These are phyloP conservation scores for Coelopa frigida DNA, from an alignment of 1,140 invertebrate genomes.

Conservation along the genomic window DNA sequence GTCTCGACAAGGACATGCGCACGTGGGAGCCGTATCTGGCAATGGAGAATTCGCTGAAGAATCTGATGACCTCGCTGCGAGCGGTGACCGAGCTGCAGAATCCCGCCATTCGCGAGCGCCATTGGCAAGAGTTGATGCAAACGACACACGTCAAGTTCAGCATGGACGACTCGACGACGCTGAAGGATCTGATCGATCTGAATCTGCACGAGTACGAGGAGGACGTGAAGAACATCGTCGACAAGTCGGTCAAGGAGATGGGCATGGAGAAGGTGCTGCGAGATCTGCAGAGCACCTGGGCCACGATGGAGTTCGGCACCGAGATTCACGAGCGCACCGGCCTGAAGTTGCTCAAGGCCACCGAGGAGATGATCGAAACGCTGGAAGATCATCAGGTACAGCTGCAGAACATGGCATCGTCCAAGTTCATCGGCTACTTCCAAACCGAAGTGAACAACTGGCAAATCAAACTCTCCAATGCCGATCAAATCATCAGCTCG, in stretches of 20 bases:
- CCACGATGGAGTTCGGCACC: conserved; percentile 73
- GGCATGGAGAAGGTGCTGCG: conserved; percentile 78
- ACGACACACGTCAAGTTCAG: conserved; percentile 76
- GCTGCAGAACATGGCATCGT: conserved; percentile 87
- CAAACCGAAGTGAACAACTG: conserved; percentile 77
- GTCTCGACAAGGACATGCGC: conserved; percentile 81
- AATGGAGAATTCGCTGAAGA: conserved; percentile 70
- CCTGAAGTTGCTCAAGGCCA: conserved; percentile 66
- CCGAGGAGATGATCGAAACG: conserved; percentile 82
- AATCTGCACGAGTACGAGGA: conserved; percentile 89
- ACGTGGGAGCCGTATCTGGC: conserved; percentile 60
- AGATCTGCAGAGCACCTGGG: conserved; percentile 79
- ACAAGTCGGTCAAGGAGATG: conserved; percentile 92
- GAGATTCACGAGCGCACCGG: conserved; percentile 74
- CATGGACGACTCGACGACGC: conserved; percentile 67
- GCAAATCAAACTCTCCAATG: conserved; percentile 81
- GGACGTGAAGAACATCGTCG: conserved; percentile 90
- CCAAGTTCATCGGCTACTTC: conserved; percentile 86
- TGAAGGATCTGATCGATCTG: conserved; percentile 77
- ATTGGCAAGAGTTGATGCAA: conserved; percentile 89
- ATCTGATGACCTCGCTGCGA: conserved; percentile 77
- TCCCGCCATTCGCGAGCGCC: conserved; percentile 83
- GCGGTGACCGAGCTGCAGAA: conserved; percentile 91
- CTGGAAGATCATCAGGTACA: conserved; percentile 95
- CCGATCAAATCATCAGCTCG: conserved; percentile 76